Conservation (phyloP, 1,140 invertebrate species). For the Bombus affinis region DNA sequence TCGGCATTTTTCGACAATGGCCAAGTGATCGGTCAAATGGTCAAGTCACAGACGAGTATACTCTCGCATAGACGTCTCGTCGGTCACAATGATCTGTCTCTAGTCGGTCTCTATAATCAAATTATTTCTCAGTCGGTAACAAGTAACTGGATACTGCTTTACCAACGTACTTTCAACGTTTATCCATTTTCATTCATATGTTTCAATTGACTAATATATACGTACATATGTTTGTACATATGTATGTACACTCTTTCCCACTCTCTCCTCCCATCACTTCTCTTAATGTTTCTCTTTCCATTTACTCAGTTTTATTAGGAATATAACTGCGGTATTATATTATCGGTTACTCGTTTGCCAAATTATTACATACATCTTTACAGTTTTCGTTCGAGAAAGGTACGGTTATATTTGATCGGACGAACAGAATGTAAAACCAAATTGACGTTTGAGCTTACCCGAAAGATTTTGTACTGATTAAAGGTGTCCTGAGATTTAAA, state of each 20-base stretch:
- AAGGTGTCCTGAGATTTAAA: constrained; percentile 89
- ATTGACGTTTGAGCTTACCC: constrained; percentile 82
- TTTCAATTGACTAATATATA: background rate
- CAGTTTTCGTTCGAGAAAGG: background rate
- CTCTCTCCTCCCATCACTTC: too few species aligned
- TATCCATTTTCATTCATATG: background rate
- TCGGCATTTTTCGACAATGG: background rate
- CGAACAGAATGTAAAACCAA: background rate
- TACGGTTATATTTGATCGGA: background rate
- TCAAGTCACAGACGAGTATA: background rate
- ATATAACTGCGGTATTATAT: background rate
- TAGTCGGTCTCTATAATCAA: background rate
- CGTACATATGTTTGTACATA: too few species aligned
- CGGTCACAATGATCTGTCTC: too few species aligned
- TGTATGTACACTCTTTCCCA: too few species aligned
- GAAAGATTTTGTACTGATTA: constrained; percentile 86
- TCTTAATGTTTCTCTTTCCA: too few species aligned
- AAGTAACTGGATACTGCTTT: background rate
- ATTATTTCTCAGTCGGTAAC: constrained; percentile 8
- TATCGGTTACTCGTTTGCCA: background rate
- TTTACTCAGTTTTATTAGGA: background rate
- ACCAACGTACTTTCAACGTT: background rate
- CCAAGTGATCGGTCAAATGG: background rate
- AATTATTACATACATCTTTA: background rate
- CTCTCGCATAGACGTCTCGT: too few species aligned